Base-by-base conservation (phyloP, 2,113 vertebrate species). In the Bujurquina vittata region DNA sequence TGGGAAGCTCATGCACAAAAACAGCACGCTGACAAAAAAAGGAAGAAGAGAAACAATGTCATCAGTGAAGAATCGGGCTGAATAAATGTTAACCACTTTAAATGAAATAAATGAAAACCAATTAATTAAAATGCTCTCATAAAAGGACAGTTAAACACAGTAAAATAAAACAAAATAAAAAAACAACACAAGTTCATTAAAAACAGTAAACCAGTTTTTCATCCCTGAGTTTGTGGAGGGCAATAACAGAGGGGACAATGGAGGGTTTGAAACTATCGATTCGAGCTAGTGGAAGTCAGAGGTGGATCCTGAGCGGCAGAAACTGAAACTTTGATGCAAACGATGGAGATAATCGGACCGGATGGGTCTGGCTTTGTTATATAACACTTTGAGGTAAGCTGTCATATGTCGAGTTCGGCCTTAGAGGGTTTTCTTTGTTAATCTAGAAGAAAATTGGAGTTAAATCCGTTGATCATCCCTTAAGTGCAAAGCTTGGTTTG, bases 71-170 rank as follows among this genome's bases (percentile, higher is more conserved):
- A 69, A 3, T 17, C 20, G 20, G 3, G 17, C 4, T 69, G 65
- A 20, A 69, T 31, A 52, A 40, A 40, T 2, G 3, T n/a, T n/a
- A n/a, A n/a, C n/a, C n/a, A n/a, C n/a, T 67, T 67, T 67, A 67
- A 67, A 46, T 22, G 17, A 67, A 67, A 67, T 37, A 67, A 67
- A 67, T 46, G 15, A 46, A 67, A 69, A 49, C 15, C 43, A 69
- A 29, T 20, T 29, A 15, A 69, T 69, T 69, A 29, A 20, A 69
- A 29, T 69, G 0, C 29, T 69, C 23, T 29, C 15, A 29, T 31
- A 72, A 54, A 52, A 49, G 26, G 31, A 18, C 15, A 18, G 40
- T 72, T 33, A 54, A 33, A 72, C 43, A 72, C 0, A 1, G 10
- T 52, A 72, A 72, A 52, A 26, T 18, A 49, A 49, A 5, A 29